These are phyloP conservation scores for Ormyrus rosae DNA, from an alignment of 2,888 invertebrate species.

Conservation along the genomic window DNA sequence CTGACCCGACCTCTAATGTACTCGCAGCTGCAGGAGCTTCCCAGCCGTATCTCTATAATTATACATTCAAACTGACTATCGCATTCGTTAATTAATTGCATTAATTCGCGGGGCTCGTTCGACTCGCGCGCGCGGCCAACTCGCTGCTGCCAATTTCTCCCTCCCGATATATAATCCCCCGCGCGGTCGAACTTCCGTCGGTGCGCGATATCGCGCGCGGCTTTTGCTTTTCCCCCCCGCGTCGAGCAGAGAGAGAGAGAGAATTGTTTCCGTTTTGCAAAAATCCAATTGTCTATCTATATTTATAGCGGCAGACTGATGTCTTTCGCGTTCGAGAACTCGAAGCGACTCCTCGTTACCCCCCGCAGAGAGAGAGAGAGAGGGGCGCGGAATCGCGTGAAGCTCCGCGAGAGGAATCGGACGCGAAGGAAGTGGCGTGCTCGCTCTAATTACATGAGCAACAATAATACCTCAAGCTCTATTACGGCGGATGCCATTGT, in stretches of 20 bases:
- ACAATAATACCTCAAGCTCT: constrained; percentile 55
- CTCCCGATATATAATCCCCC: not conserved
- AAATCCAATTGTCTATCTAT: too few relatives aligned
- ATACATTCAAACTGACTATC: constrained; percentile 27
- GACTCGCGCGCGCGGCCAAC: too few relatives aligned
- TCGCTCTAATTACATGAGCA: constrained; percentile 50
- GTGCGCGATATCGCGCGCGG: too few relatives aligned
- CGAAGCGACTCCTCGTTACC: too few relatives aligned
- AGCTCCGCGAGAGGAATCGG: not conserved
- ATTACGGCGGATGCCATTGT: constrained; percentile 45
- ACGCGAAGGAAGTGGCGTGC: constrained; percentile 20
- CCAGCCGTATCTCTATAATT: constrained; percentile 9
- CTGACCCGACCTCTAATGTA: not conserved
- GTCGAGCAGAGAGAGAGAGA: too few relatives aligned
- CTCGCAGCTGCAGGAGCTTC: not conserved
- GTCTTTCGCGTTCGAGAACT: too few relatives aligned
- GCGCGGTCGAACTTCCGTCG: too few relatives aligned
- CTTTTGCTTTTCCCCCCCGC: too few relatives aligned
- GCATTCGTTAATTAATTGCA: constrained; percentile 34
- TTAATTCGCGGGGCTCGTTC: constrained; percentile 1
- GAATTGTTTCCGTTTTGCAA: too few relatives aligned
- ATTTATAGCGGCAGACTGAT: too few relatives aligned
- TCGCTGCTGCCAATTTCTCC: not conserved
- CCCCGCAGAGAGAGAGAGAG: too few relatives aligned
- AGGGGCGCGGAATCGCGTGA: too few relatives aligned